A percentile compares a stretch with the other conserved stretches of the same genome.
These are phyloP conservation scores for Epinephelus lanceolatus DNA, from an alignment of 2,113 vertebrate species.

Conservation along the genomic window DNA sequence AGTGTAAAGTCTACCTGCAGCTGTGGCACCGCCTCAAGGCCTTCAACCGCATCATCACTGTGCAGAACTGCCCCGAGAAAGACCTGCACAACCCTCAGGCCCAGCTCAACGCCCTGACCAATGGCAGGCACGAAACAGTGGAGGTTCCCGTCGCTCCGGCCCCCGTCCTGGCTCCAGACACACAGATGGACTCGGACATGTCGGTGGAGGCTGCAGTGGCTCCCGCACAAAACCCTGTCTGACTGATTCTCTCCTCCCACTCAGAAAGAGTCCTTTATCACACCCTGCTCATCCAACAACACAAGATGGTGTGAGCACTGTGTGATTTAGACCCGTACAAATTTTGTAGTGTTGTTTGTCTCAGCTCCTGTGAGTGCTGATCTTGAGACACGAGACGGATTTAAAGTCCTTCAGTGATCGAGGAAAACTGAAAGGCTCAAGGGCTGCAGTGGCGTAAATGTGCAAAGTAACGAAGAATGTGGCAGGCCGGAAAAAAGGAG, in stretches of 20 bases:
- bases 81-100: constrained; percentile 86
- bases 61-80: constrained; percentile 97
- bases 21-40: constrained; percentile 97
- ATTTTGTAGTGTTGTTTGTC: constrained; percentile 13
- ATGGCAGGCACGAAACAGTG: constrained; percentile 84
- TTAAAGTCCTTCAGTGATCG: constrained; percentile 5
- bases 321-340: constrained; percentile 11
- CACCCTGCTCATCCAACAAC: constrained; percentile 1
- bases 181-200: constrained; percentile 81
- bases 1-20: constrained; percentile 96
- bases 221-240: constrained; percentile 87
- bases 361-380: constrained; percentile 27
- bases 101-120: constrained; percentile 63
- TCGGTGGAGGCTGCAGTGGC: constrained; percentile 78
- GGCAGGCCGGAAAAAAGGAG: neutral
- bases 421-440: constrained; percentile 11
- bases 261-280: constrained; percentile 4
- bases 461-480: neutral
- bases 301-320: constrained; percentile 11
- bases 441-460: neutral
- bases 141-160: constrained; percentile 80
- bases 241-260: constrained; percentile 64
- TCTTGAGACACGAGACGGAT: neutral
- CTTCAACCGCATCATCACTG: constrained; percentile 98
- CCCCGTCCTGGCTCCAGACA: constrained; percentile 45